Conservation (phyloP, 2,113 vertebrate species). For the Myanophis thanlyinensis region DNA sequence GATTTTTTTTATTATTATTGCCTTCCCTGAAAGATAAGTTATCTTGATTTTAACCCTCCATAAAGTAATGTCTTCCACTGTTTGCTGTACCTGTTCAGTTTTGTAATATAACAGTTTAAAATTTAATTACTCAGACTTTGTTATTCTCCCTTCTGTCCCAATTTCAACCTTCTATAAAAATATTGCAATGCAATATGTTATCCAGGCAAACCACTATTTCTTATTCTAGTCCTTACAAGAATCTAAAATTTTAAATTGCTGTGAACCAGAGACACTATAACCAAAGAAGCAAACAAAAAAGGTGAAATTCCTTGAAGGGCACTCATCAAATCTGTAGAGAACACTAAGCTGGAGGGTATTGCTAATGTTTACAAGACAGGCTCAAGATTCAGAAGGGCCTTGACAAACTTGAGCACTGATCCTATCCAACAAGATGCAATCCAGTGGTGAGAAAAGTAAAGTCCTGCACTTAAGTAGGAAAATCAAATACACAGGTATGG, state of each 20-base stretch:
- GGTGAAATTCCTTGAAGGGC: background rate
- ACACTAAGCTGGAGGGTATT: no score
- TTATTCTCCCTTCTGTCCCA: background rate
- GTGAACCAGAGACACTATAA: background rate
- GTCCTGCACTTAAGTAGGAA: no score
- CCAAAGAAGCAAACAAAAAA: background rate
- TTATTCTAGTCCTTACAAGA: background rate
- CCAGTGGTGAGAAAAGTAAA: no score
- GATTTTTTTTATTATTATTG: background rate
- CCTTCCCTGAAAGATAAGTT: background rate
- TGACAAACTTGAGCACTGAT: no score
- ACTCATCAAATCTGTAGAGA: no score
- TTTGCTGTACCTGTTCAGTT: background rate
- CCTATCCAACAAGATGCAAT: no score
- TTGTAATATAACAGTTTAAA: background rate
- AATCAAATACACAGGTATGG: no score
- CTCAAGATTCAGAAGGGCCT: no score
- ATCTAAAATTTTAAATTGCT: background rate
- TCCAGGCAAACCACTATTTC: background rate
- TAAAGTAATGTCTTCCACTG: background rate
- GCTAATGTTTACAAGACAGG: no score
- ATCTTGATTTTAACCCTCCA: background rate
- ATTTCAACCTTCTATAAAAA: background rate
- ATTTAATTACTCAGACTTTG: background rate
- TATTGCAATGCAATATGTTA: background rate